Evolutionary conservation across 2,797 vertebrate genomes (phyloP), one percentile per base, ranked within the genome.

Genomic region (Pelochelys cantorii): DNA sequence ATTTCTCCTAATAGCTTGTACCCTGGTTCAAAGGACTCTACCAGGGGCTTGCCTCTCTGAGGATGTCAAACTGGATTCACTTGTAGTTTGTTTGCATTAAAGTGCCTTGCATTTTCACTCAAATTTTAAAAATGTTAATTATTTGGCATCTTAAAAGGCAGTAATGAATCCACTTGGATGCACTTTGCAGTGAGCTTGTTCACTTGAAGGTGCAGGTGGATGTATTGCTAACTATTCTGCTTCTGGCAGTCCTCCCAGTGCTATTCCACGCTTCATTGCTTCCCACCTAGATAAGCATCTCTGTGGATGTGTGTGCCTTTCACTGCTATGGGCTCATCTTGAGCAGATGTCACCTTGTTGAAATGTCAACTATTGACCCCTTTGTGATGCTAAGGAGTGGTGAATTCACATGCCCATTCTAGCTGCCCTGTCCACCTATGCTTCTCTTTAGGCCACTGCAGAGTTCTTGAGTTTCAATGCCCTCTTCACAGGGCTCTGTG

Each of bases 21-120:
- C 71, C 91, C 79, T 87, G 65, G 87, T 94, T 92, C 90, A n/a
- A 62, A 62, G 87, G 91, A 90, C 79, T 91, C 92, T 92, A 59
- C 11, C 89, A 89, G 91, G 56, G 9, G 54, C 89, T 89, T 93
- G 93, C 95, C 90, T 79, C 81, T 57, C 77, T 54, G 54, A 82
- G n/a, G 84, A 91, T 2, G 2, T 91, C 91, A 94, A 92, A 92
- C 71, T 78, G 86, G 81, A 59, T 92, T 88, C 91, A 90, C 54
- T 94, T 89, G 54, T 62, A 75, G 83, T 86, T 74, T 82, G 25
- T 25, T 92, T 29, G 48, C 83, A 89, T 91, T 92, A 85, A 71
- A 89, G 77, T 34, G 29, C 68, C 85, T 93, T 95, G 87, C 34
- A 54, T 92, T 88, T 85, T 85, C 31, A 81, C 31, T 68, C 3